A percentile compares a stretch with the other conserved stretches of the same genome.
phyloP scores from a whole-genome alignment of 2,113 vertebrate genomes.

The Trochalopteron elliotii region DNA sequence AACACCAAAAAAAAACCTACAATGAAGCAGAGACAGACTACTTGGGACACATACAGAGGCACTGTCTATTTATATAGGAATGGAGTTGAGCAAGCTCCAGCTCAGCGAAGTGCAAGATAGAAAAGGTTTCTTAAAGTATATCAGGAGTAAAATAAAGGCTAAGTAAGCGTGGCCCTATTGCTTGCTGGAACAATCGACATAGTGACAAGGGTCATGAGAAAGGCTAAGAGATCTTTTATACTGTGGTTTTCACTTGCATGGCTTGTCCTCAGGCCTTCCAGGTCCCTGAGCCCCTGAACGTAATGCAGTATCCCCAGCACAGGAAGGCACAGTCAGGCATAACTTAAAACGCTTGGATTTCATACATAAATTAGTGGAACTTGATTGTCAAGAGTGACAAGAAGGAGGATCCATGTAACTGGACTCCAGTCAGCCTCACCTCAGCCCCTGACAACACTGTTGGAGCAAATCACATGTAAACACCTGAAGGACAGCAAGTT shows the following conservation, averaged over 20 bases:
- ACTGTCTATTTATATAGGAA: neutral
- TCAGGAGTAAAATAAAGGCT: neutral
- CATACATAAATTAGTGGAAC: neutral
- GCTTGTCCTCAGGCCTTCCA: neutral
- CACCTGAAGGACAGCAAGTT: neutral
- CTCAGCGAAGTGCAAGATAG: neutral
- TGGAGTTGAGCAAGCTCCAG: neutral
- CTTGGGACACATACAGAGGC: neutral
- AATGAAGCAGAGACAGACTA: neutral
- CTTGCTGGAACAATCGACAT: rapidly evolving
- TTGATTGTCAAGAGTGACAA: neutral
- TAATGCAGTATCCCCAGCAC: neutral
- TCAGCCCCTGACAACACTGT: neutral
- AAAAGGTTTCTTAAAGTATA: neutral
- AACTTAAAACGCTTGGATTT: neutral
- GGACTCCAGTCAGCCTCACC: neutral
- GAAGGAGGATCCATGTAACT: neutral
- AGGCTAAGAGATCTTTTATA: neutral
- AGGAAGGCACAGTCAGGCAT: neutral
- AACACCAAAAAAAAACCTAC: neutral
- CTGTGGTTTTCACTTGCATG: neutral
- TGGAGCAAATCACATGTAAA: neutral
- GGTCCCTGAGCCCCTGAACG: neutral
- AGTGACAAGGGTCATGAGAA: neutral
- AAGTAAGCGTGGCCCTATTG: neutral